A percentile compares a stretch with the other conserved stretches of the same genome.
These are phyloP conservation scores for Poecilia gillii DNA, from an alignment of 2,797 vertebrate genomes.

Conservation along the genomic window DNA sequence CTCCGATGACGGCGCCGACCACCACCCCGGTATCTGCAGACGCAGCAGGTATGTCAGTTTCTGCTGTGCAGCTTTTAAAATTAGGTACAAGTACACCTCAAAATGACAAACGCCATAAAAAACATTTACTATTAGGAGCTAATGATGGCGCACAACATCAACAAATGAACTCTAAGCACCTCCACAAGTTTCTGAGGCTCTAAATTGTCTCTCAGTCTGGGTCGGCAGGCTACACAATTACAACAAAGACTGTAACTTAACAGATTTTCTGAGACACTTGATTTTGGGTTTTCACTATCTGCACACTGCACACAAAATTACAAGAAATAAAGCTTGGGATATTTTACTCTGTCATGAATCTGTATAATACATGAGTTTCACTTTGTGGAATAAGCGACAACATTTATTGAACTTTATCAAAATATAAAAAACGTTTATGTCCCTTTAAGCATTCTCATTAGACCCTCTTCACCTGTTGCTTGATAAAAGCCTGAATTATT, in stretches of 20 bases:
- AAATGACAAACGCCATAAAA: not conserved
- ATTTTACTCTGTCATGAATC: not conserved
- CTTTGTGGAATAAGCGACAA: not conserved
- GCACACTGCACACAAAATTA: not conserved
- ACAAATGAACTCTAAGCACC: not conserved
- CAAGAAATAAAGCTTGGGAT: not conserved
- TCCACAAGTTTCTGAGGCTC: not conserved
- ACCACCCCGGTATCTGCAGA: conserved; percentile 53
- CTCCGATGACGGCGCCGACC: conserved; percentile 62
- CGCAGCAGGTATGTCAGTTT: not conserved
- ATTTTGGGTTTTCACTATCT: not conserved
- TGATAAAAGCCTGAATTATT: not conserved
- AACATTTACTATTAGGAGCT: not conserved
- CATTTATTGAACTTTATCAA: not conserved
- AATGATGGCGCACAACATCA: not conserved
- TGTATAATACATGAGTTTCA: not conserved
- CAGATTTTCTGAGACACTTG: not conserved
- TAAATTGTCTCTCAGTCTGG: not conserved
- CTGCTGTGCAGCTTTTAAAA: not conserved
- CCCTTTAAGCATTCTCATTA: not conserved
- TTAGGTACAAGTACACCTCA: not conserved
- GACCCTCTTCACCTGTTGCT: not conserved
- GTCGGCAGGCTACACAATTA: not conserved
- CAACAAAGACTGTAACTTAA: not conserved
- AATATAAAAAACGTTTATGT: not conserved